These are phyloP conservation scores for Bufo gargarizans DNA, from an alignment of 2,113 vertebrate species.

Conservation along the genomic window DNA sequence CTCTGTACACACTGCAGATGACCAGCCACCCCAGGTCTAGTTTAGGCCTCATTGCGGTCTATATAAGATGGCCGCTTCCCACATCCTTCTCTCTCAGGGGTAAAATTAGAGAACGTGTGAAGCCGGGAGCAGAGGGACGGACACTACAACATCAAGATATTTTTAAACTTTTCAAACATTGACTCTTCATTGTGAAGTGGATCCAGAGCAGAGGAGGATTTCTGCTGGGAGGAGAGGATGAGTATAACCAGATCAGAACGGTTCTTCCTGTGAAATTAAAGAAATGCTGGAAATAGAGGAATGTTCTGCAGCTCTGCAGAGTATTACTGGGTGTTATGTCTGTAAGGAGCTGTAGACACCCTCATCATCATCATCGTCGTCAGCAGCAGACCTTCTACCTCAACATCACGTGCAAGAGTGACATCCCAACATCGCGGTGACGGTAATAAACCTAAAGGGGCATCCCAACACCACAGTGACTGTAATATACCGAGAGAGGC, in stretches of 20 bases:
- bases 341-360: not conserved
- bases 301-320: not conserved
- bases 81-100: no score
- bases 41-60: no score
- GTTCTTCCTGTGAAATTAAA: not conserved
- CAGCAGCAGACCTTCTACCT: no score
- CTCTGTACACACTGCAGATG: no score
- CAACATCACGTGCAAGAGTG: not conserved
- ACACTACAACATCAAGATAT: not conserved
- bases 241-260: not conserved
- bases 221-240: no score
- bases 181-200: constrained; percentile 1
- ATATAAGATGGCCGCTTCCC: not conserved
- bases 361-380: no score
- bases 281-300: not conserved
- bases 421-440: not conserved
- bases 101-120: not conserved
- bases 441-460: no score
- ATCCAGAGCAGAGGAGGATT: not conserved
- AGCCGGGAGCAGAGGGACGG: not conserved
- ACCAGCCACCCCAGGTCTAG: no score
- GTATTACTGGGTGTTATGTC: not conserved
- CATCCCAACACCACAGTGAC: no score
- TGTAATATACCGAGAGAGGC: no score
- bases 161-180: not conserved